Evolutionary conservation across 2,113 vertebrate species (phyloP).

Genomic region (Melanotaenia duboulayi): DNA sequence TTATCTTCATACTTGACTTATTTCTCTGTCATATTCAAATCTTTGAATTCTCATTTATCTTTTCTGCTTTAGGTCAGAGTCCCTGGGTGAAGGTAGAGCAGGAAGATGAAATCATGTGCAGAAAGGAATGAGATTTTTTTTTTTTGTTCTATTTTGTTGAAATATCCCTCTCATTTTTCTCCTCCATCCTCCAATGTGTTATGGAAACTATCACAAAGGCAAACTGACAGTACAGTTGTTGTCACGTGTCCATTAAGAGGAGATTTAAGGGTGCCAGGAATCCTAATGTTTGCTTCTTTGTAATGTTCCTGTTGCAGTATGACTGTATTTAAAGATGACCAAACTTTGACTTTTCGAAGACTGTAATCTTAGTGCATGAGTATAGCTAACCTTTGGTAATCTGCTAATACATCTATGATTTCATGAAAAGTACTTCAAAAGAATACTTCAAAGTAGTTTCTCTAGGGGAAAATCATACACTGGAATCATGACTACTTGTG

Average conservation of each 20-base stretch:
- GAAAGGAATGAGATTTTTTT: slow-evolving; percentile 21
- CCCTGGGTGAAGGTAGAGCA: slow-evolving; percentile 12
- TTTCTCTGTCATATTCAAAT: slow-evolving; percentile 6
- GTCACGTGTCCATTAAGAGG: slow-evolving; percentile 63
- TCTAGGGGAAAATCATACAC: neutral
- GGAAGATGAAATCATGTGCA: slow-evolving; percentile 11
- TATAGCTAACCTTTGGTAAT: slow-evolving; percentile 7
- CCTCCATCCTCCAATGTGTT: slow-evolving; percentile 11
- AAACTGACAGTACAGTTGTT: slow-evolving; percentile 36
- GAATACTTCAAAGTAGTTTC: neutral
- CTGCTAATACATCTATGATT: slow-evolving; percentile 23
- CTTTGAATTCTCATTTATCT: slow-evolving; percentile 11
- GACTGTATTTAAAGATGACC: neutral
- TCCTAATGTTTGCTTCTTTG: slow-evolving; percentile 49
- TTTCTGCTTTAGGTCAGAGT: slow-evolving; percentile 40
- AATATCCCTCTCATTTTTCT: slow-evolving; percentile 33
- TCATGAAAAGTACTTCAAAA: slow-evolving; percentile 1
- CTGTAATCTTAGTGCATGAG: slow-evolving; percentile 5
- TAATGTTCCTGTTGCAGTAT: slow-evolving; percentile 1
- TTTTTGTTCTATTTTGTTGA: slow-evolving; percentile 29
- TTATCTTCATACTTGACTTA: slow-evolving; percentile 27
- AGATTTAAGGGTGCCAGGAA: slow-evolving; percentile 51
- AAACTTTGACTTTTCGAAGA: slow-evolving; percentile 25
- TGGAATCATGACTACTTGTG: slow-evolving; percentile 10
- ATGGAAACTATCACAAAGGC: slow-evolving; percentile 26